Evolutionary conservation across 2,888 invertebrate genomes (phyloP), one percentile per base, ranked within the genome.

Genomic region (Microplitis deprimator): DNA sequence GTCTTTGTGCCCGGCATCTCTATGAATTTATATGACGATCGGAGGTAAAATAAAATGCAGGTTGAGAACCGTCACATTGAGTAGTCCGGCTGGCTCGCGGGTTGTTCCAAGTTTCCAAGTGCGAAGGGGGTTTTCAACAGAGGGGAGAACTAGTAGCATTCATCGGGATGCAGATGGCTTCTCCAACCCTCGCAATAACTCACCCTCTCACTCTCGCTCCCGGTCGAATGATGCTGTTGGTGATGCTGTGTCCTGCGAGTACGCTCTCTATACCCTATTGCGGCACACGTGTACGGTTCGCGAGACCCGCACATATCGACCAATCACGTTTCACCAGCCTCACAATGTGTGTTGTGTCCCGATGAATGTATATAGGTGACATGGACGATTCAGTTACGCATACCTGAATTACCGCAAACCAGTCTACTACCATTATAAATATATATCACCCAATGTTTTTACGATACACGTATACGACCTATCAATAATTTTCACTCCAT

Each of bases 121-220:
- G 83, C 81, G 85, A 85, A 84, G 87, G 87, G 87, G 86, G 85
- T 83, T 85, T 82, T 80, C 59, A 39, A 39, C 83, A 81, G 82
- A 82, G 84, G 82, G 81, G 80, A 81, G 81, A 79, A 79, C 86
- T 84, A 85, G 84, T 83, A 85, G 88, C 87, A 89, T 89, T 89
- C 88, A 89, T 88, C 84, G 88, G 85, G 88, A 89, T 89, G 89
- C 89, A 89, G 89, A 89, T 89, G 89, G 89, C 87, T 88, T 88
- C 86, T 87, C 85, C 87, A 87, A 85, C 88, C 88, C 87, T 88
- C 86, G 82, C 80, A 77, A 64, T 71, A 68, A 73, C 73, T 77
- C 65, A 71, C 76, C 76, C 78, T 76, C 70, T 72, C 61, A 65
- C 68, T 73, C 75, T 79, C 73, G 69, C 75, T 68, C 79, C 75